Conservation (phyloP, 2,797 vertebrate species). For the Pogoniulus pusillus region DNA sequence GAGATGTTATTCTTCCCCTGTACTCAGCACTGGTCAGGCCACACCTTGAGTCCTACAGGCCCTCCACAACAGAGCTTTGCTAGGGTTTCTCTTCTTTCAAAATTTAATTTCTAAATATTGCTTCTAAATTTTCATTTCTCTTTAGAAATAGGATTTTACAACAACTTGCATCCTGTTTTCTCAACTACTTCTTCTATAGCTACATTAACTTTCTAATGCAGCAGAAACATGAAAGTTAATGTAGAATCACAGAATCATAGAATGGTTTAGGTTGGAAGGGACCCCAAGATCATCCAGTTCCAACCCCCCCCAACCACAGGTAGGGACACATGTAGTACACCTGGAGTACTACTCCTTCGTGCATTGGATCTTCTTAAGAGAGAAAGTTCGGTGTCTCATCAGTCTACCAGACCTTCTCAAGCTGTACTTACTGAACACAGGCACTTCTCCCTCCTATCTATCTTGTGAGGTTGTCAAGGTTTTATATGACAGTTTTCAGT, state of each 20-base stretch:
- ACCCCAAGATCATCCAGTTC: too few species aligned
- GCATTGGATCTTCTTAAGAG: background rate
- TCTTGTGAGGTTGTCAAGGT: background rate
- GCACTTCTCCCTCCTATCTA: background rate
- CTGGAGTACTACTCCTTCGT: background rate
- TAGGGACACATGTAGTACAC: too few species aligned
- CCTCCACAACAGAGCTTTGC: too few species aligned
- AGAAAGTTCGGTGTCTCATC: fast-evolving
- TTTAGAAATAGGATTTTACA: background rate
- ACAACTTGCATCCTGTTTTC: background rate
- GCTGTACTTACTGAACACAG: background rate
- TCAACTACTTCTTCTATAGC: background rate
- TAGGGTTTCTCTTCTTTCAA: background rate
- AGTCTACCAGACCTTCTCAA: background rate
- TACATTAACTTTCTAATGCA: background rate
- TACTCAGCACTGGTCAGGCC: too few species aligned
- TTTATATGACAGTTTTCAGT: background rate
- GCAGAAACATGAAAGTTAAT: background rate
- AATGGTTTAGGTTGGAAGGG: too few species aligned
- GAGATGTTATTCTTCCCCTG: too few species aligned
- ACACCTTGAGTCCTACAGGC: too few species aligned
- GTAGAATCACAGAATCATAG: too few species aligned
- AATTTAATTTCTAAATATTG: background rate
- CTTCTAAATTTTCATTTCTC: background rate
- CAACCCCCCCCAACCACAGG: too few species aligned